These are phyloP conservation scores for Melanotaenia boesemani DNA, from an alignment of 2,797 vertebrate species.

Conservation along the genomic window DNA sequence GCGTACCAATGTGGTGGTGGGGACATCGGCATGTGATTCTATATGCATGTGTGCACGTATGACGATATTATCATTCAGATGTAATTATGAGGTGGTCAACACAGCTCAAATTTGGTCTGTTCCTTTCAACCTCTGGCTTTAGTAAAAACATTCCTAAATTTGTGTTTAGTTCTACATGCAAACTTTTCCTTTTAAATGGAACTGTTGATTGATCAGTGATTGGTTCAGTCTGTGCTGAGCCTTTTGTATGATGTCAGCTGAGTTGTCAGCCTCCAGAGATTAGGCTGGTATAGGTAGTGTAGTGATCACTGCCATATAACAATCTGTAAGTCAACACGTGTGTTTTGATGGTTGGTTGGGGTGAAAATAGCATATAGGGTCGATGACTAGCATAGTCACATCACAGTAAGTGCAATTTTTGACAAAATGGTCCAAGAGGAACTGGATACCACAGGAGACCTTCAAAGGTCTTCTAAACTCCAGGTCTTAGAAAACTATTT, in stretches of 20 bases:
- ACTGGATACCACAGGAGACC: neutral
- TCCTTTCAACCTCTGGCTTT: neutral
- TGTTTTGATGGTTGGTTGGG: too few relatives aligned
- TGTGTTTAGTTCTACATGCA: slow-evolving; percentile 1
- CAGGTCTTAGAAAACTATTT: neutral
- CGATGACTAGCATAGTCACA: too few relatives aligned
- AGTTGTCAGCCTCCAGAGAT: too few relatives aligned
- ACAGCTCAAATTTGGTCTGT: neutral
- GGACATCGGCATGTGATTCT: slow-evolving; percentile 18
- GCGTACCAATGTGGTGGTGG: slow-evolving; percentile 2
- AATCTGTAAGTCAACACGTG: too few relatives aligned
- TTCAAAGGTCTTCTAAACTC: neutral
- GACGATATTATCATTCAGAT: neutral
- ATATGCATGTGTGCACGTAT: neutral
- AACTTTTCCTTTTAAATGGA: neutral
- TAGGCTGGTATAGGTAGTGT: too few relatives aligned
- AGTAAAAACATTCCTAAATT: neutral
- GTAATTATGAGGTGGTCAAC: neutral
- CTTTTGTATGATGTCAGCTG: too few relatives aligned
- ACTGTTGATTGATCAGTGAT: too few relatives aligned
- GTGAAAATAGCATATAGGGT: too few relatives aligned
- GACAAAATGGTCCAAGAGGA: too few relatives aligned
- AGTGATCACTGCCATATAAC: too few relatives aligned
- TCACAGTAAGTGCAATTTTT: too few relatives aligned
- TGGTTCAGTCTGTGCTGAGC: neutral